These are phyloP conservation scores for Molanna angustata DNA, from an alignment of 2,888 invertebrate species.

Conservation along the genomic window DNA sequence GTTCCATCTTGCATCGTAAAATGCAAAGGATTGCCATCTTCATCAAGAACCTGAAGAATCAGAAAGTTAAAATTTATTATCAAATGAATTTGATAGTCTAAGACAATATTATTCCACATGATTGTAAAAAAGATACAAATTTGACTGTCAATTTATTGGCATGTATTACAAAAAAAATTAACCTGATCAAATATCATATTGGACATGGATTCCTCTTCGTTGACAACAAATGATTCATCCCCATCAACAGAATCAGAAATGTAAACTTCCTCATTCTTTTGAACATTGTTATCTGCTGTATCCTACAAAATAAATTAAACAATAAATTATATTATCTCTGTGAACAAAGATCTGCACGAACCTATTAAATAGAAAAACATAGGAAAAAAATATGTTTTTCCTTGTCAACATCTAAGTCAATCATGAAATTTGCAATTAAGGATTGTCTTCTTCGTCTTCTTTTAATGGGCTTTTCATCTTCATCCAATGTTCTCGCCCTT, in stretches of 20 bases:
- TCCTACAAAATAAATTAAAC: slow-evolving; percentile 11
- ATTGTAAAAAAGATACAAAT: no score
- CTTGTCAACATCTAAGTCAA: no score
- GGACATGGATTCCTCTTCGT: neutral
- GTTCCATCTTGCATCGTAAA: slow-evolving; percentile 69
- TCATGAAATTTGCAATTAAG: no score
- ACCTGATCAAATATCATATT: slow-evolving; percentile 17
- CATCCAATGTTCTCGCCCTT: no score
- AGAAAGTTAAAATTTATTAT: no score
- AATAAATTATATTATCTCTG: no score
- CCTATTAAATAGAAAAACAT: neutral
- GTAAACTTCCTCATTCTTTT: slow-evolving; percentile 7
- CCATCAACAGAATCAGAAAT: slow-evolving; percentile 10
- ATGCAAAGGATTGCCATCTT: slow-evolving; percentile 65
- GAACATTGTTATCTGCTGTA: slow-evolving; percentile 6
- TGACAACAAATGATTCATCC: neutral
- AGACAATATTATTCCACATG: no score
- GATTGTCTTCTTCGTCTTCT: no score
- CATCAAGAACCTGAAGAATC: slow-evolving; percentile 60
- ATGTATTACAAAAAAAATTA: slow-evolving; percentile 4
- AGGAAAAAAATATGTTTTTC: neutral
- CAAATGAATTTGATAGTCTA: no score
- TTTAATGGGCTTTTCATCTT: no score
- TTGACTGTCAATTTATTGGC: no score
- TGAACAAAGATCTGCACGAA: no score